Conservation (phyloP, 2,113 vertebrate genomes). For the Acrocephalus kingi region DNA sequence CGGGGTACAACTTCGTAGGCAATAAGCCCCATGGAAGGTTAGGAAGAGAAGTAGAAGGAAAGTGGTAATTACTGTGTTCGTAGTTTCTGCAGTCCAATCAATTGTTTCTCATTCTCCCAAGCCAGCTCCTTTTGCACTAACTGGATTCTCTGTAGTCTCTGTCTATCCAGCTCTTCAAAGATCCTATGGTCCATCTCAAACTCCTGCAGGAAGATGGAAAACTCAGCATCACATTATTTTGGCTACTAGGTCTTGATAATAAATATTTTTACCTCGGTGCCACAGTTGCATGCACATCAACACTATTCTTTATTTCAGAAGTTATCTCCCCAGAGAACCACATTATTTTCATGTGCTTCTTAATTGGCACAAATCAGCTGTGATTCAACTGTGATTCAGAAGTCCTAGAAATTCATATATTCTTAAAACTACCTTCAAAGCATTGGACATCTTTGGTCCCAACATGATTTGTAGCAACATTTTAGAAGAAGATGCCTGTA, state of each 20-base stretch:
- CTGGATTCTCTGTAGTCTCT: constrained; percentile 72
- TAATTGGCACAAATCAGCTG: neutral
- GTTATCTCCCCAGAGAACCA: neutral
- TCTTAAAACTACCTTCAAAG: neutral
- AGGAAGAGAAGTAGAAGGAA: neutral
- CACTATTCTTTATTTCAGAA: neutral
- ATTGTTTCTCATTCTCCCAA: constrained; percentile 85
- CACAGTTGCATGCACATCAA: neutral
- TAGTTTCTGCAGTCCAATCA: constrained; percentile 81
- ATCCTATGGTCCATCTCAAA: constrained; percentile 80
- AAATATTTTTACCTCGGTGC: neutral
- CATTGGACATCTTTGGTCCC: neutral
- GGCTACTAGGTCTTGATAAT: neutral
- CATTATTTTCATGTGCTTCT: neutral
- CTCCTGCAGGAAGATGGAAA: constrained; percentile 73
- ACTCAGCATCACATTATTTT: neutral
- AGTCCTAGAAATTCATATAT: neutral
- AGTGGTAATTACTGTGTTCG: constrained; percentile 71
- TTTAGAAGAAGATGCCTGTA: neutral
- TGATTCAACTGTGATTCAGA: neutral
- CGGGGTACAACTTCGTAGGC: neutral
- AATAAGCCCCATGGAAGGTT: neutral
- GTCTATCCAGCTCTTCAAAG: constrained; percentile 74
- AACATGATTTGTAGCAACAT: neutral
- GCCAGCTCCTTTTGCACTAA: constrained; percentile 80